phyloP scores from a whole-genome alignment of 2,113 vertebrate species.

The Equus przewalskii region DNA sequence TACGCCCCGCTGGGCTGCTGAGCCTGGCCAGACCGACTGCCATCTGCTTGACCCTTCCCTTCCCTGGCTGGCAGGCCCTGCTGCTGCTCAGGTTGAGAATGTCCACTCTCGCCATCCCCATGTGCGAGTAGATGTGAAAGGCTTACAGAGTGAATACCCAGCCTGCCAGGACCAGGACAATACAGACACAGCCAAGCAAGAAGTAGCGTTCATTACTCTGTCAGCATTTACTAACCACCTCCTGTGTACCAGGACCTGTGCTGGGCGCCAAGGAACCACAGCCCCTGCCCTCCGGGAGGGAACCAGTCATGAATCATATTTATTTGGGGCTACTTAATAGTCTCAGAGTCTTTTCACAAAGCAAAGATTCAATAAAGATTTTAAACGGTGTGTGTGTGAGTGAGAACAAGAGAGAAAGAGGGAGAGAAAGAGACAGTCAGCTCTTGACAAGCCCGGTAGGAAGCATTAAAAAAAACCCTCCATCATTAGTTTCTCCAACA shows the following conservation, averaged over 20 bases:
- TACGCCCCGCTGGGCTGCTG: neutral
- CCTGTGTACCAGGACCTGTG: neutral
- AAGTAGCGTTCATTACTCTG: neutral
- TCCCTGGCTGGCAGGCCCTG: accelerated
- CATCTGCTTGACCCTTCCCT: neutral
- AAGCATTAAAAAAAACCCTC: neutral
- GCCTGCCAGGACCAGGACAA: neutral
- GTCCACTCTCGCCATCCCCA: neutral
- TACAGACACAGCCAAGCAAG: neutral
- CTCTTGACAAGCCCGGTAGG: neutral
- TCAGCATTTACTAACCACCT: neutral
- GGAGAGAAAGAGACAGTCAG: accelerated
- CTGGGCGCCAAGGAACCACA: neutral
- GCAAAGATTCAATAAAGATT: neutral
- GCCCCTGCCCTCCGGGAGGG: neutral
- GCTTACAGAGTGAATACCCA: neutral
- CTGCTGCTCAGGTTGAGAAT: neutral
- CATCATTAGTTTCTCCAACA: neutral
- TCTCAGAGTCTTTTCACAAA: slow-evolving; percentile 3
- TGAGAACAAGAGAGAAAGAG: neutral
- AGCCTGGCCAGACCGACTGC: neutral
- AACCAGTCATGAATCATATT: neutral
- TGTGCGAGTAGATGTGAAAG: accelerated
- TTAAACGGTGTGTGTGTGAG: neutral
- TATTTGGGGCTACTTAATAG: neutral